Evolutionary conservation across 2,113 vertebrate genomes (phyloP), one percentile per base, ranked within the genome.

Genomic region (Polypterus bichir): DNA sequence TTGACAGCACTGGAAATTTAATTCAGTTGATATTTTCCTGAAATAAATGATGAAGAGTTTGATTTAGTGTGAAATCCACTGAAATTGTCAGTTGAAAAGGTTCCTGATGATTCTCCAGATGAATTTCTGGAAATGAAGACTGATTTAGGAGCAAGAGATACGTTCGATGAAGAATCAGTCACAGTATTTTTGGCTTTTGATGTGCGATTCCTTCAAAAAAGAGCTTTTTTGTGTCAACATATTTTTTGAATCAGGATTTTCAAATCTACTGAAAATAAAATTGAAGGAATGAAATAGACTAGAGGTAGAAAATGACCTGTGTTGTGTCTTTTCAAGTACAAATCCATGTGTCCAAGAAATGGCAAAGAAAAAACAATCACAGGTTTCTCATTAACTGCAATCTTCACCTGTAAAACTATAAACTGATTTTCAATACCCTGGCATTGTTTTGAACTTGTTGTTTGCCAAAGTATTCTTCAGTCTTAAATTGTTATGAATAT

Each of bases 31-130:
- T 58, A 58, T 58, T 58, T 58, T 58, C 56, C 56, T 8, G 56
- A 58, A 58, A 11, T 58, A 3, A 58, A 27, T 27, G 27, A 27
- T 27, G 27, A 27, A 27, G 27, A 27, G 27, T 27, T 27, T 27
- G 27, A 27, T 11, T 58, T 11, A 58, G 27, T 11, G 46, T 7
- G 56, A 58, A 45, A 44, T 58, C 11, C 3, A 58, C 3, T 58
- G 6, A 58, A 11, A 58, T 58, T 58, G 56, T 3, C 56, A 58
- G 3, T 3, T 58, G 56, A 58, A 58, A 58, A 58, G 4, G 56
- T 58, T 58, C 3, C 56, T 58, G 56, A 58, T 58, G 56, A 58
- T 58, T 58, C 11, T 58, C 11, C 3, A 58, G 56, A 58, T 58
- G 11, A 58, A 58, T 58, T 58, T 58, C 27, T 27, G 27, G 27